A percentile compares a stretch with the other conserved stretches of the same genome.
These are phyloP conservation scores for Epirrita christyi DNA, from an alignment of 2,888 invertebrate genomes.

Conservation along the genomic window DNA sequence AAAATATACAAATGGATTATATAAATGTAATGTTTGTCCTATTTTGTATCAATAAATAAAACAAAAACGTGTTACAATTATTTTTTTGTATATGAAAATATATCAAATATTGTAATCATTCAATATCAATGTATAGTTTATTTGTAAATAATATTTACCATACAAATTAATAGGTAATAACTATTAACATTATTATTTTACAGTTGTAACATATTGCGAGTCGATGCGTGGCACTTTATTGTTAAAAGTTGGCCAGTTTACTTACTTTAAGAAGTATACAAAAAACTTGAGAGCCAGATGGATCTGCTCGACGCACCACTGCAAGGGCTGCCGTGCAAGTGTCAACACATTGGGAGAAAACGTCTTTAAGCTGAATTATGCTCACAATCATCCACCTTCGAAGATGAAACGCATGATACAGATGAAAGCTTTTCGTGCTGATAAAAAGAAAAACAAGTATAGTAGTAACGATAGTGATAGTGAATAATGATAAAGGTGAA, in stretches of 20 bases:
- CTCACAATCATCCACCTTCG: conserved; percentile 3
- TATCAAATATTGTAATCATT: no score
- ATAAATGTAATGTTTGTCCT: no score
- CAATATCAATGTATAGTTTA: no score
- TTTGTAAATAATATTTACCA: no score
- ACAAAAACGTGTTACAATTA: no score
- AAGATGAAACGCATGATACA: not conserved
- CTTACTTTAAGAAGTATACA: conserved; percentile 8
- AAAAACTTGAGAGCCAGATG: conserved; percentile 16
- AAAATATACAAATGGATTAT: no score
- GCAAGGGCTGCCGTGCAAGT: conserved; percentile 15
- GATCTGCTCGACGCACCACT: conserved; percentile 19
- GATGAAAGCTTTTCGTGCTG: not conserved
- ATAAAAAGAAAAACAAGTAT: not conserved
- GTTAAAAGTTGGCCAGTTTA: conserved; percentile 3
- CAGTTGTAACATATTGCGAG: conserved; percentile 9
- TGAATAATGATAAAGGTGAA: not conserved
- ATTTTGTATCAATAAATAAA: no score
- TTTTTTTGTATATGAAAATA: no score
- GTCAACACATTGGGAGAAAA: not conserved
- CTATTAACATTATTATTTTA: not conserved
- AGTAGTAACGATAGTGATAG: not conserved
- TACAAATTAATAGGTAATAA: no score
- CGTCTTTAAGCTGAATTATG: not conserved
- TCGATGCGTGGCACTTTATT: conserved; percentile 12